phyloP scores from a whole-genome alignment of 2,113 vertebrate genomes.

The Anas platyrhynchos region DNA sequence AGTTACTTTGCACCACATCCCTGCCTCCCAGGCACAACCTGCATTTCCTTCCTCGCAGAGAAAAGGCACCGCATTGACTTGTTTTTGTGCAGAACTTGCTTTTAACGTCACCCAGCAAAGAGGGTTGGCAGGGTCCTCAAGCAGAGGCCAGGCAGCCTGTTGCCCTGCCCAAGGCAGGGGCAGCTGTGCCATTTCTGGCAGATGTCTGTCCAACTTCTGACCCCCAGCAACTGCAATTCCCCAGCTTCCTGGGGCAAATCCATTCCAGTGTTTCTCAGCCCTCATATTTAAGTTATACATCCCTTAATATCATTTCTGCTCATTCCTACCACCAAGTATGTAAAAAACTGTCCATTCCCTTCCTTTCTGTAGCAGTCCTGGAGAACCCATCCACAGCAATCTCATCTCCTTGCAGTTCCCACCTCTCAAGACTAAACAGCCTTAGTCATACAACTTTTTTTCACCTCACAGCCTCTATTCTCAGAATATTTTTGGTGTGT shows the following conservation, averaged over 20 bases:
- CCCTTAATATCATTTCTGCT: background rate
- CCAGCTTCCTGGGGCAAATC: background rate
- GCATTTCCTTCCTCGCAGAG: background rate
- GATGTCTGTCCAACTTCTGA: slow-evolving; percentile 18
- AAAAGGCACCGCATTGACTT: background rate
- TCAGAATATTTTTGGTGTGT: background rate
- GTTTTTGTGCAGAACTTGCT: background rate
- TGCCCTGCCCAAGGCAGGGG: background rate
- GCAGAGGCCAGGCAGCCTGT: background rate
- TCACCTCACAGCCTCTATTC: background rate
- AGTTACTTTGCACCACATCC: background rate
- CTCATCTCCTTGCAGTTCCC: background rate
- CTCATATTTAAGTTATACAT: background rate
- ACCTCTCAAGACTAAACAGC: background rate
- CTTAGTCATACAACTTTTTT: background rate
- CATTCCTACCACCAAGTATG: background rate
- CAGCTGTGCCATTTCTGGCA: background rate
- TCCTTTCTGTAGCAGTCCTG: background rate
- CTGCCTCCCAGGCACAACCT: background rate
- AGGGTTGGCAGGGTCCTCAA: background rate
- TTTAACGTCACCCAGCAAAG: background rate
- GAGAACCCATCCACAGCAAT: background rate
- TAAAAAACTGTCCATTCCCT: background rate
- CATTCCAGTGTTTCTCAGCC: background rate
- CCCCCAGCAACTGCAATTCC: background rate